Evolutionary conservation across 1,140 invertebrate species (phyloP).

Genomic region (Bombus affinis): DNA sequence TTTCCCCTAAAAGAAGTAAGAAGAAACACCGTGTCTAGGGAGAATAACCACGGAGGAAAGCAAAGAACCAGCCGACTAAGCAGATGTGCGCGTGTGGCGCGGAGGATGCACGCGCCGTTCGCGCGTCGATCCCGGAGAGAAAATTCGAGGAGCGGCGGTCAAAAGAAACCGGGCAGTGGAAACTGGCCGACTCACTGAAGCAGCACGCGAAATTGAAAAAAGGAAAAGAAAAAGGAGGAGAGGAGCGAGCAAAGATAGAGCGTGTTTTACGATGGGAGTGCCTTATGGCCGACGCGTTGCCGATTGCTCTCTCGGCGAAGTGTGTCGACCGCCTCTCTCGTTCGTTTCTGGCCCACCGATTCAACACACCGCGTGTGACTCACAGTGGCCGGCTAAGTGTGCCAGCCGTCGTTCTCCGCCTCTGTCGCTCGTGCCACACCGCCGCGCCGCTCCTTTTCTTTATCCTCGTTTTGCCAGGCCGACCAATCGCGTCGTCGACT

Average conservation of each 20-base stretch:
- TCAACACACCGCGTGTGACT: constrained; percentile 45
- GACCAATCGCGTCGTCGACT: constrained; percentile 14
- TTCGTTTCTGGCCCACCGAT: constrained; percentile 43
- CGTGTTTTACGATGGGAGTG: constrained; percentile 51
- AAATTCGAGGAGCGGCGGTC: not conserved
- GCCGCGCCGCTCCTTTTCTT: constrained; percentile 30
- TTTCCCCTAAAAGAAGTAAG: too few relatives aligned
- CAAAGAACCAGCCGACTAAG: too few relatives aligned
- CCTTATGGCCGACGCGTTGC: constrained; percentile 29
- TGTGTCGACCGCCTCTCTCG: constrained; percentile 47
- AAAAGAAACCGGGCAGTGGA: constrained; percentile 30
- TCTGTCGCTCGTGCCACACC: constrained; percentile 12
- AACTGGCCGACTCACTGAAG: constrained; percentile 29
- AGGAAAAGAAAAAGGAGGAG: not conserved
- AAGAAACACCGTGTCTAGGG: too few relatives aligned
- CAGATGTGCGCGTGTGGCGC: too few relatives aligned
- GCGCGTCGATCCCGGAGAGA: not conserved
- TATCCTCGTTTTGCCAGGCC: constrained; percentile 28
- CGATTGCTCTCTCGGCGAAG: constrained; percentile 48
- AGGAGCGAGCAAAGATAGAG: constrained; percentile 6
- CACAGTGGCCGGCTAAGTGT: constrained; percentile 47
- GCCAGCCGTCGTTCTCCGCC: constrained; percentile 40
- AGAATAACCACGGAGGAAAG: too few relatives aligned
- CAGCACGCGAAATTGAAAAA: constrained; percentile 44
- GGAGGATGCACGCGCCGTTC: too few relatives aligned